These are phyloP conservation scores for Talpa occidentalis DNA, from an alignment of 2,113 vertebrate species.

Conservation along the genomic window DNA sequence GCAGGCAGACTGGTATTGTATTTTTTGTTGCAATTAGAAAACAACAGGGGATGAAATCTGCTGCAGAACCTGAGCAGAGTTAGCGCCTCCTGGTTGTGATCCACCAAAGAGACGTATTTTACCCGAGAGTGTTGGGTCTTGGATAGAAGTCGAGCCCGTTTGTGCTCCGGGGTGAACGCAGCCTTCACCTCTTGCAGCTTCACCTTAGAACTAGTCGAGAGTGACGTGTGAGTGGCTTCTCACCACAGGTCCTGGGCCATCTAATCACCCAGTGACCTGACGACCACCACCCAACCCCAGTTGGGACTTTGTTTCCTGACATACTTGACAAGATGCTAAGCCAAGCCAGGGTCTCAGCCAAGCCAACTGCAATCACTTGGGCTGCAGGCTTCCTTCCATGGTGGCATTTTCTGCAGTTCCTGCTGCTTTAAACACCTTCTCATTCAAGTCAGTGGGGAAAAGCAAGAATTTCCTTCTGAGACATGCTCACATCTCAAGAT, in stretches of 20 bases:
- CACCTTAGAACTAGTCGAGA: neutral
- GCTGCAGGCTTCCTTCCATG: neutral
- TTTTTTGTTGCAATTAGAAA: neutral
- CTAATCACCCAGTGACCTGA: too few relatives aligned
- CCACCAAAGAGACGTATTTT: neutral
- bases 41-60: constrained; percentile 1
- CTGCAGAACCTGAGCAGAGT: neutral
- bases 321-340: neutral
- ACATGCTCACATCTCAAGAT: neutral
- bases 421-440: neutral
- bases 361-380: too few relatives aligned
- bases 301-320: neutral
- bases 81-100: neutral
- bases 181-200: neutral
- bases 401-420: neutral
- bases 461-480: neutral
- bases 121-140: neutral
- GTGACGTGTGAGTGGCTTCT: neutral
- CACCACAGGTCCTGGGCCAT: too few relatives aligned
- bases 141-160: neutral
- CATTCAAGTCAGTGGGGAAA: neutral
- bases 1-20: neutral
- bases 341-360: neutral
- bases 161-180: neutral
- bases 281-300: too few relatives aligned